Conservation (phyloP, 2,888 invertebrate genomes). For the Campoplex capitator region DNA sequence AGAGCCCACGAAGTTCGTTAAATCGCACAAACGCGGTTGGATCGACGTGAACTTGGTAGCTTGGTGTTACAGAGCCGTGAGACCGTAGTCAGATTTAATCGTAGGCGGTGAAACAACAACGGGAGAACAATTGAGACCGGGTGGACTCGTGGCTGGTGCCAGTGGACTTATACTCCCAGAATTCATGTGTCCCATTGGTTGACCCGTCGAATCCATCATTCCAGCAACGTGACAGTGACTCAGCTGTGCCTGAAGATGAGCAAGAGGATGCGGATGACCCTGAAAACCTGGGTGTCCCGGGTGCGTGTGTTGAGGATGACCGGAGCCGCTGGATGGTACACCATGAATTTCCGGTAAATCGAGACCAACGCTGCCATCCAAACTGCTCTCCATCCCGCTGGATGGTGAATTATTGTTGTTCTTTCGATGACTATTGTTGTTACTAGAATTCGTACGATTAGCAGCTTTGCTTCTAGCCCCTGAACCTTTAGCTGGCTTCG, state of each 20-base stretch:
- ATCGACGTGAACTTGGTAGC: conserved; percentile 60
- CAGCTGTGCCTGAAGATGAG: conserved; percentile 84
- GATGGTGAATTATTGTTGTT: conserved; percentile 85
- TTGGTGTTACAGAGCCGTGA: conserved; percentile 90
- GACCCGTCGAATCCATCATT: conserved; percentile 83
- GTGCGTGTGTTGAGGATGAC: conserved; percentile 54
- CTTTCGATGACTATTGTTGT: conserved; percentile 90
- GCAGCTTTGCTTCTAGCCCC: conserved; percentile 70
- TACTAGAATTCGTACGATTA: conserved; percentile 77
- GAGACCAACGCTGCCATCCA: conserved; percentile 80
- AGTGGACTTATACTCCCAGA: conserved; percentile 83
- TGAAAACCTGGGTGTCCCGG: conserved; percentile 48
- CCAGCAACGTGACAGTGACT: conserved; percentile 82
- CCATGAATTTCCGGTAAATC: conserved; percentile 80
- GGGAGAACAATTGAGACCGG: conserved; percentile 72
- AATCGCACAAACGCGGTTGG: conserved; percentile 65
- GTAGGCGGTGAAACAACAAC: conserved; percentile 85
- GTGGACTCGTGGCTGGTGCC: conserved; percentile 82
- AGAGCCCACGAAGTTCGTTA: conserved; percentile 65
- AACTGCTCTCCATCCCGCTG: conserved; percentile 81
- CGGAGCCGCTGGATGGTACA: conserved; percentile 72
- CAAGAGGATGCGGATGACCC: conserved; percentile 79
- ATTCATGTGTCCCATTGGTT: conserved; percentile 79
- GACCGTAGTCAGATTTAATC: conserved; percentile 95
- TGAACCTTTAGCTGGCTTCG: conserved; percentile 76